These are phyloP conservation scores for Pachydiplax longipennis DNA, from an alignment of 2,888 invertebrate genomes.

Conservation along the genomic window DNA sequence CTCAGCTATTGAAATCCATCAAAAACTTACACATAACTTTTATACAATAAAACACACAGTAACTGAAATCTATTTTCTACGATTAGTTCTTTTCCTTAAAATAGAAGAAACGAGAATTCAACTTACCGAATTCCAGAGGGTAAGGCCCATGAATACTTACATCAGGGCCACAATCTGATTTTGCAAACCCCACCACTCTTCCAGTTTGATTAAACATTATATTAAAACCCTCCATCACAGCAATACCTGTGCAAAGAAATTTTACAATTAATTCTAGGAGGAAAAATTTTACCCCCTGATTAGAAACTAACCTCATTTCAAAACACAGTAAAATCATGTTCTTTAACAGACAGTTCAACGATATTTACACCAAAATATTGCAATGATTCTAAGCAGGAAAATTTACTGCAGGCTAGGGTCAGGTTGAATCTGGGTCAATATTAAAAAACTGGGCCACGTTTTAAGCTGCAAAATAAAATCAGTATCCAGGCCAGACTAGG, in stretches of 20 bases:
- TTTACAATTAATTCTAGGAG: neutral
- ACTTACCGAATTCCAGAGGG: conserved; percentile 51
- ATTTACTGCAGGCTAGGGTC: no score
- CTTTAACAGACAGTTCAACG: no score
- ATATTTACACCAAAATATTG: no score
- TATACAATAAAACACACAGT: neutral
- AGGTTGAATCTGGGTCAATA: no score
- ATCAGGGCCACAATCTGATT: conserved; percentile 61
- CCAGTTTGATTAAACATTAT: conserved; percentile 63
- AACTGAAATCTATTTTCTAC: neutral
- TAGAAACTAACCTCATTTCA: no score
- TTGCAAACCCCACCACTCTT: conserved; percentile 62
- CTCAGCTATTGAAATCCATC: neutral
- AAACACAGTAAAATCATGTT: no score
- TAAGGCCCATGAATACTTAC: conserved; percentile 61
- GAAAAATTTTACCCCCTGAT: neutral
- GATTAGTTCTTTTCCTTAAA: neutral
- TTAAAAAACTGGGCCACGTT: no score
- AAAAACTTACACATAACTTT: neutral
- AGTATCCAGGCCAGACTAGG: no score
- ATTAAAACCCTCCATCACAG: conserved; percentile 64
- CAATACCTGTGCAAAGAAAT: conserved; percentile 57
- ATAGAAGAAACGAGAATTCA: neutral
- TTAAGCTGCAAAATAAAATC: no score
- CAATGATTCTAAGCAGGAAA: no score